Percentiles rank a stretch among this genome's conserved stretches.
phyloP scores from a whole-genome alignment of 2,888 invertebrate species.

The Phalera bucephala region DNA sequence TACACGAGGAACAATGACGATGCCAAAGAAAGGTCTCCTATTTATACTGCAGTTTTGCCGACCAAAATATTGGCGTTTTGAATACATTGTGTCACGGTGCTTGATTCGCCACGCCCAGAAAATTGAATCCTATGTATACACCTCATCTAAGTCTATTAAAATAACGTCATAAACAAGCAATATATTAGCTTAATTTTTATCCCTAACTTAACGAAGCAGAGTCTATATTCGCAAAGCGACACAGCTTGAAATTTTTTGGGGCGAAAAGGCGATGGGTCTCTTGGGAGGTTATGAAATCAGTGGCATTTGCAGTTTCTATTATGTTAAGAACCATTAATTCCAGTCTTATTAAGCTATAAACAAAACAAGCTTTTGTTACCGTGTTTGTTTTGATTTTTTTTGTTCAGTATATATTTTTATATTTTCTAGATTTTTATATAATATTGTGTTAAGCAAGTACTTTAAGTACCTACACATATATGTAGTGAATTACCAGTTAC shows the following conservation, averaged over 20 bases:
- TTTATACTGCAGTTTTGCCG: conserved; percentile 73
- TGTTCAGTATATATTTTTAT: conserved; percentile 2
- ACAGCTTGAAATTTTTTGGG: conserved; percentile 57
- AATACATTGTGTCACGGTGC: conserved; percentile 81
- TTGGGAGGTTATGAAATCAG: conserved; percentile 85
- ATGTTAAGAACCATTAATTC: conserved; percentile 82
- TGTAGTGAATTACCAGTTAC: no score
- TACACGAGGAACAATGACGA: conserved; percentile 58
- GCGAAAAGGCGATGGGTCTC: conserved; percentile 80
- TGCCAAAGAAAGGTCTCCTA: conserved; percentile 60
- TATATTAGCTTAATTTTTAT: conserved; percentile 26
- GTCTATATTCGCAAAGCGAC: conserved; percentile 34
- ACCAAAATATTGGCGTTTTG: conserved; percentile 78
- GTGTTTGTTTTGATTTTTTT: conserved; percentile 19
- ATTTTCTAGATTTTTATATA: neutral
- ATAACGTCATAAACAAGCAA: conserved; percentile 46
- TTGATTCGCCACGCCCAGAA: conserved; percentile 82
- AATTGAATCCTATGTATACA: conserved; percentile 79
- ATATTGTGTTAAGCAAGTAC: neutral
- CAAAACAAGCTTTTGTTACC: conserved; percentile 68
- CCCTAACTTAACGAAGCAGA: conserved; percentile 33
- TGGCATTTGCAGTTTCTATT: conserved; percentile 87
- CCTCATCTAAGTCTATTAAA: conserved; percentile 56
- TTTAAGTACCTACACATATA: no score
- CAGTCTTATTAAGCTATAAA: conserved; percentile 79